Evolutionary conservation across 1,140 invertebrate species (phyloP).

Genomic region (Sesamia nonagrioides): DNA sequence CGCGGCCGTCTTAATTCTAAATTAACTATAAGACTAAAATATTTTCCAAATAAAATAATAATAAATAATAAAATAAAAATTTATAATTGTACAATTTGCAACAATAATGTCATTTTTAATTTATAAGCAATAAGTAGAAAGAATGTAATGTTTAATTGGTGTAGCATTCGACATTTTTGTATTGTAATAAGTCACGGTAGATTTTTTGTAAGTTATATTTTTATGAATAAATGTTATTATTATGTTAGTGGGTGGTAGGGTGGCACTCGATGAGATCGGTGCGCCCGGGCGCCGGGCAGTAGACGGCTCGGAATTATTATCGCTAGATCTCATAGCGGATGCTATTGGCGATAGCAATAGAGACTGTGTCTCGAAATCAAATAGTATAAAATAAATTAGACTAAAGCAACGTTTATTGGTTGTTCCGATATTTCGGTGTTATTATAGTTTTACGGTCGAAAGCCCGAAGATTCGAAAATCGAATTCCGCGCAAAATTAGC

Average conservation of each 20-base stretch:
- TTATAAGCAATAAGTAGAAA: slow-evolving; percentile 52
- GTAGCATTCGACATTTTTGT: slow-evolving; percentile 42
- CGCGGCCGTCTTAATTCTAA: slow-evolving; percentile 47
- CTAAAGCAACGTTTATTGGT: slow-evolving; percentile 46
- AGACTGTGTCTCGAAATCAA: slow-evolving; percentile 47
- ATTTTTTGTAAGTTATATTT: slow-evolving; percentile 51
- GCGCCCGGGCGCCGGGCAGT: background rate
- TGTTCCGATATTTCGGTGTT: slow-evolving; percentile 51
- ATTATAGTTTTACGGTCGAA: slow-evolving; percentile 47
- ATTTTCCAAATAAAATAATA: slow-evolving; percentile 47
- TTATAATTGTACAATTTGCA: slow-evolving; percentile 49
- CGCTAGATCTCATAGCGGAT: slow-evolving; percentile 38
- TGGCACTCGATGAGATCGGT: slow-evolving; percentile 44
- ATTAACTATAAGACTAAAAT: slow-evolving; percentile 51
- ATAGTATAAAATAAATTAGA: slow-evolving; percentile 47
- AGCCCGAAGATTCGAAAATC: slow-evolving; percentile 46
- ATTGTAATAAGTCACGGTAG: slow-evolving; percentile 47
- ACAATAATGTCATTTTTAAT: slow-evolving; percentile 49
- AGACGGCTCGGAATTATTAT: slow-evolving; percentile 2
- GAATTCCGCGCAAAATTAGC: slow-evolving; percentile 38
- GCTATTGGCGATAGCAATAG: slow-evolving; percentile 46
- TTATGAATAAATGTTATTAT: slow-evolving; percentile 46
- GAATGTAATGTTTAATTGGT: slow-evolving; percentile 46
- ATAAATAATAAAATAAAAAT: slow-evolving; percentile 46
- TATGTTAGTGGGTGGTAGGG: slow-evolving; percentile 27